Percentiles rank a stretch among this genome's conserved stretches.
phyloP scores from a whole-genome alignment of 2,113 vertebrate genomes.

The Drymodes brunneopygia region DNA sequence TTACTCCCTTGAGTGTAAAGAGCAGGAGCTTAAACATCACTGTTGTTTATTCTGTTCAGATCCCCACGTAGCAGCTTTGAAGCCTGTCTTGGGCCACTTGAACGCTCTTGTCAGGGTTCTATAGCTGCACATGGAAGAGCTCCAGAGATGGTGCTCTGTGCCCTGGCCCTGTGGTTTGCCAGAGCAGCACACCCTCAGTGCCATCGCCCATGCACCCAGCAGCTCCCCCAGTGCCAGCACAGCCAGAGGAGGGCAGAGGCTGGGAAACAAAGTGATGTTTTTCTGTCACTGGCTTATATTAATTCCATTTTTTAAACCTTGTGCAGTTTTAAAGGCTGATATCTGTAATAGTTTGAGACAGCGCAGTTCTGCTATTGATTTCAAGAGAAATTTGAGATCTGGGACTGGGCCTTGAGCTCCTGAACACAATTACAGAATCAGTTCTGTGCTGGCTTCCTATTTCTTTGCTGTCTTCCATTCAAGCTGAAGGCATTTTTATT shows the following conservation, averaged over 20 bases:
- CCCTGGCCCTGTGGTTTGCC: not conserved
- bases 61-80: not conserved
- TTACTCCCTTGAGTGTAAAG: not conserved
- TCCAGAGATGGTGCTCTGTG: not conserved
- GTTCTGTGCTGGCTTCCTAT: not conserved
- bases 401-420: not conserved
- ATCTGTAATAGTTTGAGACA: not conserved
- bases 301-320: accelerated
- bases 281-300: not conserved
- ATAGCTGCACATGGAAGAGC: not conserved
- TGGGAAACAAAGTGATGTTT: accelerated
- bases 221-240: accelerated
- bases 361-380: not conserved
- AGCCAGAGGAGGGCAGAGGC: not conserved
- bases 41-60: not conserved
- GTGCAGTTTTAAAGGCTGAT: not conserved
- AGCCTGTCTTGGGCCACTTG: not conserved
- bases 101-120: not conserved
- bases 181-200: not conserved
- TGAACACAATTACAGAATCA: not conserved
- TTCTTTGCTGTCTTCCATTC: not conserved
- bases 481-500: conserved; percentile 2
- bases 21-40: not conserved
- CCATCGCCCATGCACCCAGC: not conserved
- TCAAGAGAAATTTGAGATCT: not conserved